A percentile compares a stretch with the other conserved stretches of the same genome.
Evolutionary conservation across 2,888 invertebrate species (phyloP).

Genomic region (Euproctis similis): DNA sequence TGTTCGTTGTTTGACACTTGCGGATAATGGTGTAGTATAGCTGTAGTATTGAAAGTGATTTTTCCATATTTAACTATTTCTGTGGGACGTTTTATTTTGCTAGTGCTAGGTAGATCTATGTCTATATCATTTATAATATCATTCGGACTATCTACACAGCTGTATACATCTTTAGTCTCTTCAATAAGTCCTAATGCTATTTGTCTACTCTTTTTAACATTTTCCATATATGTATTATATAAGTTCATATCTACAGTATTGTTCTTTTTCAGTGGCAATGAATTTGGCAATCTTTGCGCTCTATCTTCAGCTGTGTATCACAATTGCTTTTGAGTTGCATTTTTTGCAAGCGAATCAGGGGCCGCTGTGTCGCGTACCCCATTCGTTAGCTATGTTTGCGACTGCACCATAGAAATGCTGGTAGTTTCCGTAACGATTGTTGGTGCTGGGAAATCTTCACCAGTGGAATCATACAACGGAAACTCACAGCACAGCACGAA

Average conservation of each 20-base stretch:
- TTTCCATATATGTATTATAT: conserved; percentile 65
- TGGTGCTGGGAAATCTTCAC: conserved; percentile 78
- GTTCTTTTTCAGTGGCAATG: conserved; percentile 63
- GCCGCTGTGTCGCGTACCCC: conserved; percentile 68
- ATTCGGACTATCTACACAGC: conserved; percentile 35
- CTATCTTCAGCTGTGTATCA: conserved; percentile 68
- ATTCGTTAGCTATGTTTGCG: conserved; percentile 81
- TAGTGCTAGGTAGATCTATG: conserved; percentile 49
- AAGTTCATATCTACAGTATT: conserved; percentile 65
- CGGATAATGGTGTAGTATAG: conserved; percentile 66
- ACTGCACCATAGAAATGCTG: conserved; percentile 81
- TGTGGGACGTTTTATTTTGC: conserved; percentile 44
- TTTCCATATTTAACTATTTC: conserved; percentile 63
- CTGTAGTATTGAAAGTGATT: conserved; percentile 67
- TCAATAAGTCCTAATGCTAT: conserved; percentile 60
- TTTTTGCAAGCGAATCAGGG: conserved; percentile 41
- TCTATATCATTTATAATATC: conserved; percentile 36
- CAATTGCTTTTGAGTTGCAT: conserved; percentile 59
- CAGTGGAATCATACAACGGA: conserved; percentile 87
- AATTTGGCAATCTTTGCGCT: conserved; percentile 59
- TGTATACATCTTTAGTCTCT: conserved; percentile 53
- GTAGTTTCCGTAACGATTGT: conserved; percentile 81
- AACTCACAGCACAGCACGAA: conserved; percentile 91
- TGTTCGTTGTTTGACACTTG: conserved; percentile 45
- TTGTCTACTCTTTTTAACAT: conserved; percentile 52